Evolutionary conservation across 2,113 vertebrate genomes (phyloP), one percentile per base, ranked within the genome.

Genomic region (Alexandromys fortis): DNA sequence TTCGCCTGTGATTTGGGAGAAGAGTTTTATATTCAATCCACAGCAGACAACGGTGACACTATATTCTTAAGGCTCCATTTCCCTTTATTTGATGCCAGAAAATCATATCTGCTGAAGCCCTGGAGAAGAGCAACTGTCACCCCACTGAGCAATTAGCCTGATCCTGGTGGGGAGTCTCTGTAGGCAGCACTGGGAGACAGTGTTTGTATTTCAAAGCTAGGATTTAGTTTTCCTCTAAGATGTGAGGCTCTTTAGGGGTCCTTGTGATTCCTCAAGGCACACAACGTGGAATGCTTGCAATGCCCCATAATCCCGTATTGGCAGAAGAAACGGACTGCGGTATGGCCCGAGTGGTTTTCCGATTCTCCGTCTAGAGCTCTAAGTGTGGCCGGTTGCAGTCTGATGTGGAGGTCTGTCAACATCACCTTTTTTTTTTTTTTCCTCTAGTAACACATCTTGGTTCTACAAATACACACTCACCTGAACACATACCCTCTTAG

Each of bases 11-110:
- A 97, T 96, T 96, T 90, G 81, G 89, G 91, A 96, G 83, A 87
- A 96, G 91, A 94, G 83, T 90, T 97, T 96, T 92, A 86, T 82
- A 93, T 96, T 79, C 86, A 86, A 87, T 67, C 87, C 77, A 83
- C 22, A 78, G 91, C 77, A 93, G 81, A 97, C 91, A 94, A 87
- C 73, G 83, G 94, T 24, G 68, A 95, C 79, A 95, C 87, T 86
- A 82, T 72, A 91, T 96, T 96, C 96, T 95, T 91, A 96, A 90
- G 95, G 89, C 96, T 89, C 95, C 47, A 79, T 85, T 95, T 92
- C 96, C 79, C 94, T 97, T 96, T 96, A 97, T 97, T 96, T 94
- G 94, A 95, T 95, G 95, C 92, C 96, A 97, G 90, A 96, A 97
- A 97, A 94, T 78, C 93, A 38, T 81, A 83, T 96, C 89, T 90